These are phyloP conservation scores for Aphaenogaster ashmeadi DNA, from an alignment of 1,140 invertebrate genomes.

Conservation along the genomic window DNA sequence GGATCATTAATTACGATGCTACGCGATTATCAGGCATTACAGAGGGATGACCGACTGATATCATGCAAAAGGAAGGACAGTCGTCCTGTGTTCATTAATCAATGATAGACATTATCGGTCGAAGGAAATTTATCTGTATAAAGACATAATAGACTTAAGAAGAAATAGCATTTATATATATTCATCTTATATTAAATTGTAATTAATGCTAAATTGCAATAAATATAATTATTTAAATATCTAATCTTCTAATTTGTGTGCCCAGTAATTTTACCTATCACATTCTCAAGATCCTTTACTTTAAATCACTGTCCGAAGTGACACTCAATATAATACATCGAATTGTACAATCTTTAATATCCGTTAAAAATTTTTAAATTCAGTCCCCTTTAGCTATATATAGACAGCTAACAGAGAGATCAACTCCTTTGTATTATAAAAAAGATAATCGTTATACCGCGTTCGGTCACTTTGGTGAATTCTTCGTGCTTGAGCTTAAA, in stretches of 20 bases:
- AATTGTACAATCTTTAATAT: neutral
- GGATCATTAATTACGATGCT: constrained; percentile 69
- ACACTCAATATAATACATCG: constrained; percentile 4
- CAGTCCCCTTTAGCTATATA: neutral
- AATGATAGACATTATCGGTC: neutral
- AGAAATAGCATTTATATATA: neutral
- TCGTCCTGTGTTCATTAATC: constrained; percentile 1
- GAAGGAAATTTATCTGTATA: neutral
- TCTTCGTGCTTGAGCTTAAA: constrained; percentile 40
- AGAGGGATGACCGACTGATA: neutral
- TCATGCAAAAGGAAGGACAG: constrained; percentile 6
- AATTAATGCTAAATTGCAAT: neutral
- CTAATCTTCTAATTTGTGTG: neutral
- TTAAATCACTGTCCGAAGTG: neutral
- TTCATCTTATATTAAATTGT: neutral
- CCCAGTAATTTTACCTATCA: neutral
- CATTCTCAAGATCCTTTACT: neutral
- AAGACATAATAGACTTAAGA: neutral
- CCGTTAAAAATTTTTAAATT: constrained; percentile 15
- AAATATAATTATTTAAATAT: neutral
- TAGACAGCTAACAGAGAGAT: constrained; percentile 25
- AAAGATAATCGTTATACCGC: constrained; percentile 47
- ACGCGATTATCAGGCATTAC: neutral
- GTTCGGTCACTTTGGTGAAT: constrained; percentile 44
- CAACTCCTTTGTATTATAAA: constrained; percentile 31